These are phyloP conservation scores for Scartelaos histophorus DNA, from an alignment of 2,113 vertebrate genomes.

Conservation along the genomic window DNA sequence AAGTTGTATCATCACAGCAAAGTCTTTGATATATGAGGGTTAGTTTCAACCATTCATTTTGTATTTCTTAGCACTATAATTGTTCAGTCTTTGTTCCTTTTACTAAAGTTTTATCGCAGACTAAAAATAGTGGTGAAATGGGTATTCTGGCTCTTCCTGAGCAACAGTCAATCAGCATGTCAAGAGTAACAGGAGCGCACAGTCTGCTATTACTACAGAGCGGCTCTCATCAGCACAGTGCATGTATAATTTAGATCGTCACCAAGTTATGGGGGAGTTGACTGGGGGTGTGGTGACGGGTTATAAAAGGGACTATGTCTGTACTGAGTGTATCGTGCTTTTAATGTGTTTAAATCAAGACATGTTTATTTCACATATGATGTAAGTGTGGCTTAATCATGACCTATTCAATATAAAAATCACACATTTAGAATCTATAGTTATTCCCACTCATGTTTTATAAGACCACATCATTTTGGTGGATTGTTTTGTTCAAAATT, in stretches of 20 bases:
- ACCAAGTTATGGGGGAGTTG: not conserved
- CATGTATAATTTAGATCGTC: not conserved
- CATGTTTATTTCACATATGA: not conserved
- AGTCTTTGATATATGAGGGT: slow-evolving; percentile 44
- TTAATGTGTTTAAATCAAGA: not conserved
- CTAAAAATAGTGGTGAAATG: slow-evolving; percentile 23
- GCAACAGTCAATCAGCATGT: slow-evolving; percentile 18
- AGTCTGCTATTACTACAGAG: slow-evolving; percentile 1
- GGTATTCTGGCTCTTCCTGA: slow-evolving; percentile 29
- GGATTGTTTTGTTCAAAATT: no score
- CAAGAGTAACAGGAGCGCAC: slow-evolving; percentile 15
- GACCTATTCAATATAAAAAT: not conserved
- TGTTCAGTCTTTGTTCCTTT: slow-evolving; percentile 50
- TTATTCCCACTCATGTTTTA: not conserved
- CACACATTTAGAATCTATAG: not conserved
- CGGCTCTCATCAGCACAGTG: not conserved
- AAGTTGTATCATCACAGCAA: slow-evolving; percentile 40
- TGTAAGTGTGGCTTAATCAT: not conserved
- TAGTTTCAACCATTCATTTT: slow-evolving; percentile 39
- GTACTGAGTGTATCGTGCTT: not conserved
- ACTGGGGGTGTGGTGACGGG: not conserved
- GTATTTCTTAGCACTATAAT: slow-evolving; percentile 40
- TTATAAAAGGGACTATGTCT: not conserved
- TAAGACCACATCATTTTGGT: no score
- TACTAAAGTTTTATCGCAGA: slow-evolving; percentile 19